A percentile compares a stretch with the other conserved stretches of the same genome.
phyloP scores from a whole-genome alignment of 2,888 invertebrate species.

The Xylota segnis region DNA sequence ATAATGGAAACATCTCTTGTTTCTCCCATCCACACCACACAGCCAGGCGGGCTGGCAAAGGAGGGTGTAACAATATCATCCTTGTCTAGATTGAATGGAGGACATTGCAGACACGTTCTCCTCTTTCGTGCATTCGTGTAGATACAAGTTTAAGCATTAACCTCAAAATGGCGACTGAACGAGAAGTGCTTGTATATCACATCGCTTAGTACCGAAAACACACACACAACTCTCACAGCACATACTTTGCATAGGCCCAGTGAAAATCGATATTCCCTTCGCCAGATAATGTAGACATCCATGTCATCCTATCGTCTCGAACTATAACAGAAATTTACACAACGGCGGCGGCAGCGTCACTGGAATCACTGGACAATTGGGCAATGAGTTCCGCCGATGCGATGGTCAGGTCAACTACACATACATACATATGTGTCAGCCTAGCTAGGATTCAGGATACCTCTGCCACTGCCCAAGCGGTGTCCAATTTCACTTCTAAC shows the following conservation, averaged over 20 bases:
- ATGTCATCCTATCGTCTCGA: conserved; percentile 62
- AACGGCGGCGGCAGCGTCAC: neutral
- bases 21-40: conserved; percentile 66
- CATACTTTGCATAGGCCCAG: conserved; percentile 64
- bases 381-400: conserved; percentile 35
- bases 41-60: conserved; percentile 39
- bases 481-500: conserved; percentile 49
- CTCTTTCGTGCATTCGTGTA: conserved; percentile 74
- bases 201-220: conserved; percentile 70
- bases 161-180: conserved; percentile 78
- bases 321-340: conserved; percentile 56
- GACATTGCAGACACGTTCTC: conserved; percentile 77
- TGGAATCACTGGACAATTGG: conserved; percentile 40
- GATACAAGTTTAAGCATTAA: conserved; percentile 77
- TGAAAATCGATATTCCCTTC: conserved; percentile 74
- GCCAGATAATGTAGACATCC: conserved; percentile 56
- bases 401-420: conserved; percentile 27
- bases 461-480: conserved; percentile 5
- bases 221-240: conserved; percentile 48
- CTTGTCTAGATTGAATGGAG: conserved; percentile 76
- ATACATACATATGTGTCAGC: neutral
- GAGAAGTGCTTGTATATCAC: conserved; percentile 72
- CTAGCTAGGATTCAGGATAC: conserved; percentile 14
- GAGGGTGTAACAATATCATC: conserved; percentile 72
- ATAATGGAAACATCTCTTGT: conserved; percentile 77